Base-by-base conservation (phyloP, 2,797 vertebrate genomes). In the Balearica regulorum region DNA sequence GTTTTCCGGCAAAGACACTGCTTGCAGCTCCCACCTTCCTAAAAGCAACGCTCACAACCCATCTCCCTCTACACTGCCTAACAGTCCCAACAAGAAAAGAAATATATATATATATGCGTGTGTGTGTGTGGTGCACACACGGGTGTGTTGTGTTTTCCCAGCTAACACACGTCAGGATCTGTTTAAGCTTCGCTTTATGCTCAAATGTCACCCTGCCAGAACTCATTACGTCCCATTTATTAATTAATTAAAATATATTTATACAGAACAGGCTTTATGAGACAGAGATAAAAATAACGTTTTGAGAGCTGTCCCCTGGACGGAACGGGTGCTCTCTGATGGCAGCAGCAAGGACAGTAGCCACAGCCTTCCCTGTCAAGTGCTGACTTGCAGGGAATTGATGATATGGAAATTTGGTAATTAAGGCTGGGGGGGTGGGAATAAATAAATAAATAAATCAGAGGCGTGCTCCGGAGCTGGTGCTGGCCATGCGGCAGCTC, bases 161-260 rank as follows among this genome's bases (percentile, higher is more conserved):
- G 96, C 96, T 97, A 97, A 97, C 95, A 92, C 93, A 97, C 91
- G 94, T 98, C 97, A 98, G 96, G 95, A 96, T 97, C 97, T 97
- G 97, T 98, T 97, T 97, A 97, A 97, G 95, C 94, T 95, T 96
- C n/a, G 76, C 97, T 97, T 97, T 96, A 94, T 97, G 96, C 97
- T 97, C 96, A 98, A 98, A 98, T 98, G 98, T 98, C 98, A 98
- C 97, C 97, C 98, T 98, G 98, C 98, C 98, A 98, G 97, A 97
- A 98, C 94, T 98, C 97, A 98, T 98, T 98, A 98, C 14, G 17
- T 98, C 95, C 96, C 96, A 95, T 97, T 98, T 97, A 98, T 98
- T 98, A 98, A 98, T 98, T 98, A 98, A 98, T 98, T 98, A 98
- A 98, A 98, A 97, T 96, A 97, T 97, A 98, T 98, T 98, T 98